phyloP scores from a whole-genome alignment of 1,140 invertebrate genomes.

The Diuraphis noxia region DNA sequence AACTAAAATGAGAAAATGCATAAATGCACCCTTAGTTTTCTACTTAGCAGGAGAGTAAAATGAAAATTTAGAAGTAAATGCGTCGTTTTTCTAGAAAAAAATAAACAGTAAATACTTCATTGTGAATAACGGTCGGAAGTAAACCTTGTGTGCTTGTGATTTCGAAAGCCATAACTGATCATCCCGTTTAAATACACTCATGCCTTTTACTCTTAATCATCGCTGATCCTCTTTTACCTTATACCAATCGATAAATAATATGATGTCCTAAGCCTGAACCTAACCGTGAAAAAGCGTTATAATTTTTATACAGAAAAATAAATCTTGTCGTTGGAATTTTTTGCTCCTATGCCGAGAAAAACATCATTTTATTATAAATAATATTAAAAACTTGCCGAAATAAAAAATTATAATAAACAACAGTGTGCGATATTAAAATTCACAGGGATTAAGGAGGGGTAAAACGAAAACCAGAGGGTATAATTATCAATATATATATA shows the following conservation, averaged over 20 bases:
- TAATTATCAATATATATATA: background rate
- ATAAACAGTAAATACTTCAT: background rate
- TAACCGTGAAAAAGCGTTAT: background rate
- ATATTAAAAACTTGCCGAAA: background rate
- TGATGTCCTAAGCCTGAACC: background rate
- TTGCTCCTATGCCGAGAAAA: background rate
- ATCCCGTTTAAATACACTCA: background rate
- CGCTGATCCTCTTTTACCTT: background rate
- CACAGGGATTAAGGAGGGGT: background rate
- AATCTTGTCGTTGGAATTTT: background rate
- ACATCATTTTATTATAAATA: background rate
- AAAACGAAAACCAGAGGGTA: background rate
- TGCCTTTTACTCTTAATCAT: background rate
- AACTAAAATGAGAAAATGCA: too few species aligned
- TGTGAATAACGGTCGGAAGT: background rate
- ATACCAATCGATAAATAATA: background rate
- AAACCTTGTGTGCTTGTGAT: background rate
- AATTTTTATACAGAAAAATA: background rate
- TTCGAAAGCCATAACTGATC: background rate
- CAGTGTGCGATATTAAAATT: background rate
- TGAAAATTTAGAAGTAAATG: background rate
- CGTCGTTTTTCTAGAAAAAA: background rate
- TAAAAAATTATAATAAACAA: slow-evolving; percentile 4
- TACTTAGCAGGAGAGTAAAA: background rate
- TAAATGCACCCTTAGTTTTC: too few species aligned